Conservation (phyloP, 1,140 invertebrate genomes). For the Pseudomyrmex dendroicus region DNA sequence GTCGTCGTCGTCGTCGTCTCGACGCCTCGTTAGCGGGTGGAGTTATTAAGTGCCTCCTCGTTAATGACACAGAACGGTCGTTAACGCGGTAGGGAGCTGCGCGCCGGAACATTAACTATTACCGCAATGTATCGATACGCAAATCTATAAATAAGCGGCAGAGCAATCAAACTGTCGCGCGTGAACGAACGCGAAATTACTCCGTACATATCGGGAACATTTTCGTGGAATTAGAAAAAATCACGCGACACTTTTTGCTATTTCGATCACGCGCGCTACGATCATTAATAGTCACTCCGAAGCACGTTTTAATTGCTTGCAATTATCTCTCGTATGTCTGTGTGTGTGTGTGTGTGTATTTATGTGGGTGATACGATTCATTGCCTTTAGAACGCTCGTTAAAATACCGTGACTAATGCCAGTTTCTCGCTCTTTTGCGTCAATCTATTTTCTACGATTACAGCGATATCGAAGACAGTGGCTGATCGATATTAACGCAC, state of each 20-base stretch:
- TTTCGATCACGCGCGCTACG: neutral
- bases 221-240: conserved; percentile 6
- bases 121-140: conserved; percentile 61
- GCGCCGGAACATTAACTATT: conserved; percentile 54
- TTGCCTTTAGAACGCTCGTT: neutral
- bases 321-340: neutral
- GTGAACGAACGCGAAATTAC: conserved; percentile 10
- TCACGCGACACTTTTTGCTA: neutral
- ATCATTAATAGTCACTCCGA: neutral
- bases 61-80: conserved; percentile 65
- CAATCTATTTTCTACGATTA: conserved; percentile 4
- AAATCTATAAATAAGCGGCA: conserved; percentile 37
- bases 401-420: conserved; percentile 1
- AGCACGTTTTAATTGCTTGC: conserved; percentile 21
- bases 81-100: conserved; percentile 48
- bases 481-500: conserved; percentile 49
- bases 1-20: conserved; percentile 53
- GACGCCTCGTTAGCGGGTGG: conserved; percentile 71
- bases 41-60: conserved; percentile 70
- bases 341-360: neutral
- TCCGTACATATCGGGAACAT: neutral
- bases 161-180: conserved; percentile 39
- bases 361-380: neutral
- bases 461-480: conserved; percentile 20
- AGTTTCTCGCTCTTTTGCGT: neutral